Evolutionary conservation across 53 echinoderm and acorn worm species (phyloP), one percentile per base, ranked within the genome.

Genomic region (Stichopus horrens): DNA sequence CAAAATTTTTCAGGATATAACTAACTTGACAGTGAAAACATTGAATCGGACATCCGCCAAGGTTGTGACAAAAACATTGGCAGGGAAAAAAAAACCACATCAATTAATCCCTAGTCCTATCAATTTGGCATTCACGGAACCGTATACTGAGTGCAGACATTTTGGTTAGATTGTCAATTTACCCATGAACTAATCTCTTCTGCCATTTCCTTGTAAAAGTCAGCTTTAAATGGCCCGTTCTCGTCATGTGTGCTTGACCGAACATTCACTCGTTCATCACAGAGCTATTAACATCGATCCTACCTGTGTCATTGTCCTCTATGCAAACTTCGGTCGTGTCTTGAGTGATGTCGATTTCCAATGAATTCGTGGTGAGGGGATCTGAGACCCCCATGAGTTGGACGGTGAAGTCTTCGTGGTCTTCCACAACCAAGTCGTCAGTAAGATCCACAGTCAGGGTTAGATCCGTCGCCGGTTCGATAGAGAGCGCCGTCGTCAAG

Each of bases 261-360:
- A 18, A 66, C 18, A 1, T 14, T 66, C 18, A 66, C 67, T 11
- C 6, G 18, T 5, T 5, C 22, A 23, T 22, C 75, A 7, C 8
- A 74, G 0, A 74, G 9, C 75, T 5, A 0, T 73, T 74, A 23
- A 8, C 20, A 23, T 75, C 51, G 23, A 54, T 10, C 78, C 10
- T 52, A 77, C 78, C 78, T 54, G 78, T 77, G 53, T 77, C 78
- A 5, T 77, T 53, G 78, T 77, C 78, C 5, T 7, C 4, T 11
- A 77, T 52, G 78, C 78, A 77, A 11, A 77, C 78, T 9, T 7
- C 9, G 18, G 78, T 54, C 8, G 78, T 52, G 8, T 77, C 78
- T 52, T 77, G 1, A 7, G 52, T 53, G 51, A 1, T 52, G 53
- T 37, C 53, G 54, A 77, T 77, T 8, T 10, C 8, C 18, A 77